A percentile compares a stretch with the other conserved stretches of the same genome.
phyloP scores from a whole-genome alignment of 2,113 vertebrate genomes.

The Takifugu flavidus region DNA sequence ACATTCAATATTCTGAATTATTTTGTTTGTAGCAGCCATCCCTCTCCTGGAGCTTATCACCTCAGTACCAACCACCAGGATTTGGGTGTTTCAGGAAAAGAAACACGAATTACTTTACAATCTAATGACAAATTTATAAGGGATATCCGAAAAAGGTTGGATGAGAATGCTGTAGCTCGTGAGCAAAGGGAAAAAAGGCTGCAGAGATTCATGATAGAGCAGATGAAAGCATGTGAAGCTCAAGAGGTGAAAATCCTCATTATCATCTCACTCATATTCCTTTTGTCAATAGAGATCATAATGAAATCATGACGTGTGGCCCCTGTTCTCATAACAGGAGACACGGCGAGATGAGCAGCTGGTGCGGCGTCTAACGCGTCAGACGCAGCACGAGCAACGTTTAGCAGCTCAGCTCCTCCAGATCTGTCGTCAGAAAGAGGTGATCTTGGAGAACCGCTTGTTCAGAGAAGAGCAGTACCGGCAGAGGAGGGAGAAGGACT shows the following conservation, averaged over 20 bases:
- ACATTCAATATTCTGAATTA: neutral
- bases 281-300: neutral
- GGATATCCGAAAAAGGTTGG: conserved; percentile 82
- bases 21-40: conserved; percentile 28
- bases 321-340: conserved; percentile 69
- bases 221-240: conserved; percentile 78
- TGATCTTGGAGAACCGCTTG: conserved; percentile 84
- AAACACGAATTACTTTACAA: conserved; percentile 68
- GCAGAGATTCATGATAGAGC: conserved; percentile 78
- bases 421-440: conserved; percentile 84
- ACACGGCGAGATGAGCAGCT: conserved; percentile 82
- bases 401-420: conserved; percentile 87
- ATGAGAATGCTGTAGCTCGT: conserved; percentile 75
- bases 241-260: conserved; percentile 76
- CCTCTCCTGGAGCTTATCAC: neutral
- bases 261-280: neutral
- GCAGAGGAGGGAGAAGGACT: conserved; percentile 81
- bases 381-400: conserved; percentile 86
- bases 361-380: conserved; percentile 82
- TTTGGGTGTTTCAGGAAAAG: conserved; percentile 17
- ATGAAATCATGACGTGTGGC: no score
- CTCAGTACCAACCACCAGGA: conserved; percentile 1
- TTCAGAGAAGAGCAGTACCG: conserved; percentile 87
- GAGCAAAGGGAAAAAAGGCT: conserved; percentile 84
- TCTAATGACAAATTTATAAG: conserved; percentile 82